Evolutionary conservation across 2,888 invertebrate species (phyloP), one percentile per base, ranked within the genome.

Genomic region (Ecdyonurus torrentis): DNA sequence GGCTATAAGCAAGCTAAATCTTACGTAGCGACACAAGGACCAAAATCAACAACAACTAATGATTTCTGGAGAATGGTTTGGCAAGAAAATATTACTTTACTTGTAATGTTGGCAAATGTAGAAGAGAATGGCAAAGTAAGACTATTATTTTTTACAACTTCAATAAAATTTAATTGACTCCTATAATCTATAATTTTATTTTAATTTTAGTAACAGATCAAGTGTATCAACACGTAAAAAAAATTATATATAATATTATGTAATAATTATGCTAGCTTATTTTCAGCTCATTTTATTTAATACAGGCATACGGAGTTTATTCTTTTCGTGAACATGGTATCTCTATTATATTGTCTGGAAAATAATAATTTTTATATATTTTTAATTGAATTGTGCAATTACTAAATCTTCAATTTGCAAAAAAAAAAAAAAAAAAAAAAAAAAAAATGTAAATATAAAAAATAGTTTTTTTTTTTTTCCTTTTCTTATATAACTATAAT

Each of bases 41-140:
- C 75, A 2, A 71, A 71, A 64, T 64, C 68, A n/a, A 70, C 69
- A 61, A 77, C 77, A 0, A 64, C 76, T 2, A 68, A 70, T 7
- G 77, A 77, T 66, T 77, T 77, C 66, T 77, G 77, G 77, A 68
- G 75, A 59, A 76, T 77, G 76, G 67, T 77, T 55, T 78, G 78
- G 77, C 77, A 79, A 67, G 77, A 79, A 67, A 73, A 75, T 22
- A 74, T 76, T 1, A 70, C 70, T 52, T 69, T 78, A 53, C 77
- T 81, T 63, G 74, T 78, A 22, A 79, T 79, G 78, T 66, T 81
- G 25, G 75, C 79, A 15, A 79, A 79, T 64, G 66, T 78, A 1
- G 65, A 72, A 1, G 80, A 80, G 69, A 73, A 72, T 65, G 74
- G 72, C 65, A 77, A 77, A 70, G 77, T 77, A 68, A n/a, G n/a